Conservation (phyloP, 1,140 invertebrate species). For the Drosophila kurseongensis region DNA sequence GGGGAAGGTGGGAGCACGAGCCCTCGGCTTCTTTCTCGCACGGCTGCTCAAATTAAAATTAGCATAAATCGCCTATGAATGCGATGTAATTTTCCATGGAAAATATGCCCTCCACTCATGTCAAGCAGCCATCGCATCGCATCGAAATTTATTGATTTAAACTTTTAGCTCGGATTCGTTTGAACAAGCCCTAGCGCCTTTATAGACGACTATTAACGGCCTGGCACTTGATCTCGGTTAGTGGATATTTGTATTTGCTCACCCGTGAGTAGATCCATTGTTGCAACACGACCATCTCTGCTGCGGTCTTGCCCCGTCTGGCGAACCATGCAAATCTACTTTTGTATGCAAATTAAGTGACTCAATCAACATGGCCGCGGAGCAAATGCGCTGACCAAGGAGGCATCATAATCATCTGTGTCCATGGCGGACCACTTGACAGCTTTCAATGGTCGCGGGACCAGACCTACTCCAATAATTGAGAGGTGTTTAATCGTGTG, state of each 20-base stretch:
- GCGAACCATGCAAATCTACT: slow-evolving; percentile 75
- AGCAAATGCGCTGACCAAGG: slow-evolving; percentile 3
- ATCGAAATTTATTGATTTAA: slow-evolving; percentile 78
- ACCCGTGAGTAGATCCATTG: slow-evolving; percentile 48
- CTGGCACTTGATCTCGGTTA: slow-evolving; percentile 48
- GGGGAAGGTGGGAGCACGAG: slow-evolving; percentile 54
- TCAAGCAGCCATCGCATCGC: slow-evolving; percentile 34
- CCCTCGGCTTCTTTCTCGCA: slow-evolving; percentile 68
- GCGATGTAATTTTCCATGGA: slow-evolving; percentile 79
- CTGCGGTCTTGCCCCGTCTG: not conserved
- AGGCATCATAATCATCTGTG: slow-evolving; percentile 78
- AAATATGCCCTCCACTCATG: slow-evolving; percentile 57
- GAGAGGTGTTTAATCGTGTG: slow-evolving; percentile 84
- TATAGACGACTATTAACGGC: slow-evolving; percentile 65
- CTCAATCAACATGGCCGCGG: slow-evolving; percentile 59
- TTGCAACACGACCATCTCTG: slow-evolving; percentile 53
- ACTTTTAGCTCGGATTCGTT: slow-evolving; percentile 72
- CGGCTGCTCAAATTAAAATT: slow-evolving; percentile 77
- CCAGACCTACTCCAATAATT: slow-evolving; percentile 70
- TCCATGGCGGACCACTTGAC: slow-evolving; percentile 67
- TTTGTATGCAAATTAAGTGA: slow-evolving; percentile 82
- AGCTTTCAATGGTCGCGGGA: slow-evolving; percentile 51
- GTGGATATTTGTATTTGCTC: slow-evolving; percentile 25
- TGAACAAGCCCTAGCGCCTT: slow-evolving; percentile 72
- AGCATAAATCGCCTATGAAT: slow-evolving; percentile 60